A percentile compares a stretch with the other conserved stretches of the same genome.
phyloP scores from a whole-genome alignment of 2,797 vertebrate species.

The Microctenopoma lineatum region DNA sequence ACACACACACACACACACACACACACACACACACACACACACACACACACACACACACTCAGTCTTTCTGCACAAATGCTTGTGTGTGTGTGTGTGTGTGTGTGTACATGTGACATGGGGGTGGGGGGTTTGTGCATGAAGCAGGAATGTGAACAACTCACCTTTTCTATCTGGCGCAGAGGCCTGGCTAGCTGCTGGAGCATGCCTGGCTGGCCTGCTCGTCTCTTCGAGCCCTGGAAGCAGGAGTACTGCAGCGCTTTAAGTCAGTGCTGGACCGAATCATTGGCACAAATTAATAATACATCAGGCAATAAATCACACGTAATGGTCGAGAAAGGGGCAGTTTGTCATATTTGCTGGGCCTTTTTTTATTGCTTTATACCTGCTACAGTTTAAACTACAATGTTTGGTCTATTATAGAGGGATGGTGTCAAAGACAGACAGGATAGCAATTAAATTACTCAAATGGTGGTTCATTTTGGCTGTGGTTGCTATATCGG shows the following conservation, averaged over 20 bases:
- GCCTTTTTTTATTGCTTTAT: neutral
- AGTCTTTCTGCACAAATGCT: too few species aligned
- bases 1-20: constrained; percentile 39
- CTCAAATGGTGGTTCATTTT: constrained; percentile 43
- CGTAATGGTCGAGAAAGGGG: constrained; percentile 2
- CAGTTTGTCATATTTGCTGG: constrained; percentile 5
- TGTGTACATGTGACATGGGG: constrained; percentile 59
- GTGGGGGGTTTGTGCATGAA: constrained; percentile 85
- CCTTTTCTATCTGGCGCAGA: constrained; percentile 77
- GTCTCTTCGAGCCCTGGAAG: constrained; percentile 60
- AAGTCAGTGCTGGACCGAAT: constrained; percentile 40
- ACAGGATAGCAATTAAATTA: constrained; percentile 42
- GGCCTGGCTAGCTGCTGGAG: constrained; percentile 76
- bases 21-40: constrained; percentile 64
- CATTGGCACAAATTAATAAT: constrained; percentile 43
- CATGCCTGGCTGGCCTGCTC: constrained; percentile 69
- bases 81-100: constrained; percentile 46
- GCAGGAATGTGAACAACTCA: constrained; percentile 85
- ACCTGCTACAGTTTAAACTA: constrained; percentile 1
- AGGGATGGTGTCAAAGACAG: constrained; percentile 18
- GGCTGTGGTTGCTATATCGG: constrained; percentile 35
- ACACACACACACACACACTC: constrained; percentile 65
- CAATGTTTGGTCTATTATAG: neutral
- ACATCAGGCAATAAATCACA: constrained; percentile 3
- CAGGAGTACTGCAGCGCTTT: constrained; percentile 28